phyloP scores from a whole-genome alignment of 2,888 invertebrate species.

The Byasa hedistus region DNA sequence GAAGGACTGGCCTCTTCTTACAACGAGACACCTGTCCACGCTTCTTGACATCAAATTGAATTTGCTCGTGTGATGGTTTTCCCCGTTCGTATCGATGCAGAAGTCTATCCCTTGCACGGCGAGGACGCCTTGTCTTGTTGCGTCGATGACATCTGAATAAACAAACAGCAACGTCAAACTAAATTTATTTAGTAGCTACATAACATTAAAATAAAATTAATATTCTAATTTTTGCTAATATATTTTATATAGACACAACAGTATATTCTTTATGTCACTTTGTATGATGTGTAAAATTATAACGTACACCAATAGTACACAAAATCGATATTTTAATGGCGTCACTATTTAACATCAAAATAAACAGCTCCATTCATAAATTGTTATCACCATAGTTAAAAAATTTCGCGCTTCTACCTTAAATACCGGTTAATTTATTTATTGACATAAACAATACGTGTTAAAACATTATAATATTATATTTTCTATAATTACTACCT shows the following conservation, averaged over 20 bases:
- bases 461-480: background rate
- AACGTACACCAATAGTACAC: background rate
- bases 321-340: background rate
- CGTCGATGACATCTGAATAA: constrained; percentile 71
- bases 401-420: constrained; percentile 40
- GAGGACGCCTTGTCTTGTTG: constrained; percentile 79
- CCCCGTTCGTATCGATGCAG: constrained; percentile 86
- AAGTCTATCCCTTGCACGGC: constrained; percentile 87
- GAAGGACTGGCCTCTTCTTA: constrained; percentile 92
- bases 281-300: background rate
- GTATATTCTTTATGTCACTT: background rate
- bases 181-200: background rate
- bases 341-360: background rate
- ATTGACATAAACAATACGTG: constrained; percentile 29
- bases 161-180: constrained; percentile 34
- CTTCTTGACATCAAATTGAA: constrained; percentile 86
- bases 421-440: constrained; percentile 49
- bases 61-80: constrained; percentile 87
- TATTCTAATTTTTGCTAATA: background rate
- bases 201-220: background rate
- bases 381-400: constrained; percentile 42
- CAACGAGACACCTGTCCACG: constrained; percentile 83
- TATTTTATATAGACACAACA: background rate
- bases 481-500: constrained; percentile 34
- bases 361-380: constrained; percentile 18